Percentiles rank a stretch among this genome's conserved stretches.
phyloP scores from a whole-genome alignment of 2,888 invertebrate genomes.

The Hirtodrosophila confusa region DNA sequence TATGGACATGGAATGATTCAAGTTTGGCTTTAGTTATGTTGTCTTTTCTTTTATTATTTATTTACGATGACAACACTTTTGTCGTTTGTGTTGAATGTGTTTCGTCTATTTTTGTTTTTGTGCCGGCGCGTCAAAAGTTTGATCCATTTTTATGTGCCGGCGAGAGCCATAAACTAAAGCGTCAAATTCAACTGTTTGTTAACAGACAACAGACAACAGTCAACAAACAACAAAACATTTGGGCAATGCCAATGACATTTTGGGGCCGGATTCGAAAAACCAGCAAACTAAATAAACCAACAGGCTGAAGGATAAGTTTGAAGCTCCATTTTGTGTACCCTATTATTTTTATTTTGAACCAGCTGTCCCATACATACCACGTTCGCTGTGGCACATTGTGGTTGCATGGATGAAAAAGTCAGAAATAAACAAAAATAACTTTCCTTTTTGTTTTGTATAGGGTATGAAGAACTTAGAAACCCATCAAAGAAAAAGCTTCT shows the following conservation, averaged over 20 bases:
- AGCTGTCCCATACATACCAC: no score
- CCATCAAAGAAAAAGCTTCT: no score
- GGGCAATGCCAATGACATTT: slow-evolving; percentile 41
- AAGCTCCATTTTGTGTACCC: slow-evolving; percentile 2
- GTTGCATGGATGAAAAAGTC: no score
- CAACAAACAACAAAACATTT: slow-evolving; percentile 28
- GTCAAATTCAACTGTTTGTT: slow-evolving; percentile 48
- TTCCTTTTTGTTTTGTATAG: no score
- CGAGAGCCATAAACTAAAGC: slow-evolving; percentile 48
- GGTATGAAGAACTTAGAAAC: no score
- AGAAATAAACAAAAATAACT: no score
- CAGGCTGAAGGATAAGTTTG: slow-evolving; percentile 13
- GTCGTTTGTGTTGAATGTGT: slow-evolving; percentile 9
- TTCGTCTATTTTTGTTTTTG: slow-evolving; percentile 25
- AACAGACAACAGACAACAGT: slow-evolving; percentile 16
- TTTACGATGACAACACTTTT: slow-evolving; percentile 60
- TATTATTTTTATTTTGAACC: no score
- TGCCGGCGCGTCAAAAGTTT: slow-evolving; percentile 60
- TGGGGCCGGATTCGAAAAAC: slow-evolving; percentile 26
- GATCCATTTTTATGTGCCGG: slow-evolving; percentile 63
- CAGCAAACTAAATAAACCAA: slow-evolving; percentile 36
- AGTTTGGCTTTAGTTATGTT: slow-evolving; percentile 12
- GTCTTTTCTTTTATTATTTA: slow-evolving; percentile 53
- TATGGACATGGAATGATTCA: slow-evolving; percentile 1
- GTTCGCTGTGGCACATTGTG: no score